phyloP scores from a whole-genome alignment of 2,113 vertebrate species.

The Zapus hudsonius region DNA sequence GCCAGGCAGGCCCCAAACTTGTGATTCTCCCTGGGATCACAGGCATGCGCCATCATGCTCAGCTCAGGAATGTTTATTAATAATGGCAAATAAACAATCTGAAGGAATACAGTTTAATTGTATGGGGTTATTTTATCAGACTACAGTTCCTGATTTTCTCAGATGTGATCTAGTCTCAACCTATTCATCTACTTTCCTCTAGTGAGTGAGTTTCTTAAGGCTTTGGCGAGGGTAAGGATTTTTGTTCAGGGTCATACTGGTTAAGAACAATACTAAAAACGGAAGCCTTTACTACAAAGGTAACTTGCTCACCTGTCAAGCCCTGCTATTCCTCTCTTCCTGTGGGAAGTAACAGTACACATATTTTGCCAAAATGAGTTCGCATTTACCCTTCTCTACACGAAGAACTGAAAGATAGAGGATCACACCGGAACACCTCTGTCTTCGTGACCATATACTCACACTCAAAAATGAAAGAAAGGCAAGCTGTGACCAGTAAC shows the following conservation, averaged over 20 bases:
- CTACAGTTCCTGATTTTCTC: neutral
- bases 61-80: neutral
- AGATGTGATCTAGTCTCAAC: neutral
- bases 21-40: neutral
- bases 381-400: constrained; percentile 44
- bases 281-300: neutral
- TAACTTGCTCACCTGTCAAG: neutral
- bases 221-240: neutral
- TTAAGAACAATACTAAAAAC: constrained; percentile 25
- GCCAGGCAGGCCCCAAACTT: neutral
- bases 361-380: neutral
- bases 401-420: constrained; percentile 42
- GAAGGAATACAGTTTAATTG: neutral
- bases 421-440: constrained; percentile 32
- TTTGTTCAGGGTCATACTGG: neutral
- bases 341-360: neutral
- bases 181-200: neutral
- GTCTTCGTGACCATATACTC: neutral
- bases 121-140: constrained; percentile 1
- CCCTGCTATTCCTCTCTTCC: neutral
- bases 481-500: constrained; percentile 40
- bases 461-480: constrained; percentile 66
- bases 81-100: neutral
- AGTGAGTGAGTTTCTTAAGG: neutral
- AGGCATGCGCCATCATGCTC: neutral